Evolutionary conservation across 2,113 vertebrate species (phyloP).

Genomic region (Urocitellus parryii): DNA sequence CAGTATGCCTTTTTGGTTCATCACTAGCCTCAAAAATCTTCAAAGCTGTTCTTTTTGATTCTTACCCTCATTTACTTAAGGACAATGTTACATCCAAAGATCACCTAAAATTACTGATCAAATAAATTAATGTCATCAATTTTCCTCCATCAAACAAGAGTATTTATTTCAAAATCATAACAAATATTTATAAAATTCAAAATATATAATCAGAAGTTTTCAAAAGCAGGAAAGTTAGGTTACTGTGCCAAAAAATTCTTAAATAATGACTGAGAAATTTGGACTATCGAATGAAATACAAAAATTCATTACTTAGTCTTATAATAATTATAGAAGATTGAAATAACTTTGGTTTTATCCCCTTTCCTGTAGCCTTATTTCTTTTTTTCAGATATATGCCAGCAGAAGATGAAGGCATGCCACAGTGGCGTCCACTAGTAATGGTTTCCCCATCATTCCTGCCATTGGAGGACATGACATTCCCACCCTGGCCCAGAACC

Average conservation of each 20-base stretch:
- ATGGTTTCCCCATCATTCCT: neutral
- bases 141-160: neutral
- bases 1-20: neutral
- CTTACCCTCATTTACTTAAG: neutral
- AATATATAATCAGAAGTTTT: constrained; percentile 27
- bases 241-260: neutral
- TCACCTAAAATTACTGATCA: neutral
- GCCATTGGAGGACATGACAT: neutral
- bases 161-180: constrained; percentile 27
- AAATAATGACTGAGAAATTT: neutral
- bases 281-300: neutral
- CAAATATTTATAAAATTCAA: neutral
- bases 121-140: neutral
- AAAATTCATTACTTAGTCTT: neutral
- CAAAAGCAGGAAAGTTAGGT: neutral
- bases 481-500: neutral
- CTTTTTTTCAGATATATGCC: neutral
- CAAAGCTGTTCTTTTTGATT: neutral
- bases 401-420: neutral
- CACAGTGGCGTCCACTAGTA: neutral
- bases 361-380: neutral
- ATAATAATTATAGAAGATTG: neutral
- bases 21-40: neutral
- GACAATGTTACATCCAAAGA: neutral
- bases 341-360: neutral